Evolutionary conservation across 2,888 invertebrate genomes (phyloP).

Genomic region (Latheticus oryzae): DNA sequence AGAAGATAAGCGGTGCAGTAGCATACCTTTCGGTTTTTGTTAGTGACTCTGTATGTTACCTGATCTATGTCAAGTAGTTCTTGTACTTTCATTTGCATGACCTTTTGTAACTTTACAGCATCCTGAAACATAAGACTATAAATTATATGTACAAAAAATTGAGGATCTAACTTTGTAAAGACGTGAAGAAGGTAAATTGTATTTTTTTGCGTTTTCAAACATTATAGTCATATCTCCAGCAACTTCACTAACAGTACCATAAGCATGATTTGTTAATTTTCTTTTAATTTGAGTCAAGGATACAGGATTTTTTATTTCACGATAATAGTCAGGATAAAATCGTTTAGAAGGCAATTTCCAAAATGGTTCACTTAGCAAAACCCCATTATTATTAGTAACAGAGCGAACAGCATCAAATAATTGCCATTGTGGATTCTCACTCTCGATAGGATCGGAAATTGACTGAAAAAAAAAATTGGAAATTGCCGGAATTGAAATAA

Average conservation of each 20-base stretch:
- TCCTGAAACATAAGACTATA: slow-evolving; percentile 67
- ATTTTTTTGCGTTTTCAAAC: slow-evolving; percentile 96
- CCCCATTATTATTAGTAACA: slow-evolving; percentile 74
- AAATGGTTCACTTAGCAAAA: slow-evolving; percentile 90
- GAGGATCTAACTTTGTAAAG: slow-evolving; percentile 76
- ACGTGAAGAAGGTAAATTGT: slow-evolving; percentile 83
- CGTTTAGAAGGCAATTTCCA: slow-evolving; percentile 91
- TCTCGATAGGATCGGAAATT: slow-evolving; percentile 58
- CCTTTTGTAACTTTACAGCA: slow-evolving; percentile 78
- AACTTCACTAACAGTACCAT: slow-evolving; percentile 87
- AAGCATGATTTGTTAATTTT: slow-evolving; percentile 84
- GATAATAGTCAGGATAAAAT: slow-evolving; percentile 97
- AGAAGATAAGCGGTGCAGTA: slow-evolving; percentile 50
- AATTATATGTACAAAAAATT: slow-evolving; percentile 11
- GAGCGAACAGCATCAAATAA: slow-evolving; percentile 85
- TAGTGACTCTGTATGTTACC: slow-evolving; percentile 68
- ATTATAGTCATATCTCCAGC: slow-evolving; percentile 95
- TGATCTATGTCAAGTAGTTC: slow-evolving; percentile 75
- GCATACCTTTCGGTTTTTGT: slow-evolving; percentile 64
- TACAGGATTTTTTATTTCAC: slow-evolving; percentile 95
- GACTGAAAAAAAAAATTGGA: slow-evolving; percentile 66
- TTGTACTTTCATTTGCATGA: slow-evolving; percentile 77
- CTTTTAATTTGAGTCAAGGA: slow-evolving; percentile 91
- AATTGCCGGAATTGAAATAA: slow-evolving; percentile 10
- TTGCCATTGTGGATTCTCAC: slow-evolving; percentile 89